These are phyloP conservation scores for Mus caroli DNA, from an alignment of 2,797 vertebrate species.

Conservation along the genomic window DNA sequence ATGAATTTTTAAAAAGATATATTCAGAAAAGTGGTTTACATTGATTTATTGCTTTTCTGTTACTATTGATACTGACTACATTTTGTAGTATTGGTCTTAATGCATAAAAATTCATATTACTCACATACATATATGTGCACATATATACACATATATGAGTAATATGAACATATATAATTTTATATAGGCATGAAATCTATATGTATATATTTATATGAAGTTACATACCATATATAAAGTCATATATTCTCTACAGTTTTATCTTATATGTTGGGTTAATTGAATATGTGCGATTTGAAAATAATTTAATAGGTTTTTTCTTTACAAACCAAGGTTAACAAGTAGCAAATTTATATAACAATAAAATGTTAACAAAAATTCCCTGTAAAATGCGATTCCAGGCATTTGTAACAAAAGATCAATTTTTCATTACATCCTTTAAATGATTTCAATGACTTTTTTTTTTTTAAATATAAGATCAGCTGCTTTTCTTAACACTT, in stretches of 20 bases:
- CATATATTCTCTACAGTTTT: background rate
- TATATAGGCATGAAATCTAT: background rate
- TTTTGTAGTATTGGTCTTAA: background rate
- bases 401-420: slow-evolving; percentile 80
- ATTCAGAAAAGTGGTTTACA: background rate
- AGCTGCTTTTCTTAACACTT: slow-evolving; percentile 74
- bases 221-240: background rate
- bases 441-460: slow-evolving; percentile 83
- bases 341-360: slow-evolving; percentile 83
- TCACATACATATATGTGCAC: background rate
- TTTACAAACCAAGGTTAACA: slow-evolving; percentile 83
- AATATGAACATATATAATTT: background rate
- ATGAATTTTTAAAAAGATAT: background rate
- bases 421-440: slow-evolving; percentile 88
- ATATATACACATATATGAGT: background rate
- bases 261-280: slow-evolving; percentile 58
- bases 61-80: slow-evolving; percentile 52
- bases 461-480: background rate
- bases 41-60: background rate
- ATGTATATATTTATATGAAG: background rate
- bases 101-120: background rate
- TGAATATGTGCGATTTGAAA: slow-evolving; percentile 57
- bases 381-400: slow-evolving; percentile 76
- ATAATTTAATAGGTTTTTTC: slow-evolving; percentile 65
- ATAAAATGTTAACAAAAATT: slow-evolving; percentile 79